These are phyloP conservation scores for Thamnophis sirtalis DNA, from an alignment of 2,113 vertebrate species.

Conservation along the genomic window DNA sequence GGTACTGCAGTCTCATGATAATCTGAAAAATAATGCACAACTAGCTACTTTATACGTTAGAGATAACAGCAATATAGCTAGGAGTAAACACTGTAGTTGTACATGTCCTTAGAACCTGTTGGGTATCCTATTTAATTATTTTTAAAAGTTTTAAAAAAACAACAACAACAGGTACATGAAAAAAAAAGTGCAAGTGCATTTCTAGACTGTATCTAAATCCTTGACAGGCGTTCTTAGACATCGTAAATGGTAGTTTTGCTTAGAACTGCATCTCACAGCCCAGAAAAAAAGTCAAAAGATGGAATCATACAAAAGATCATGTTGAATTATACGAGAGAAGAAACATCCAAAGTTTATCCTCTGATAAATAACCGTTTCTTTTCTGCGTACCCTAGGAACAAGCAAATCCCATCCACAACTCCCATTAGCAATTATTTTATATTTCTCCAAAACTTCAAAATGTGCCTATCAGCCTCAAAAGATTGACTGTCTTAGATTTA, in stretches of 20 bases:
- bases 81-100: not conserved
- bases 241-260: not conserved
- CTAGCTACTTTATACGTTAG: not conserved
- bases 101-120: not conserved
- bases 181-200: not conserved
- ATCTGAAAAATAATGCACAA: conserved; percentile 67
- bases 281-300: not conserved
- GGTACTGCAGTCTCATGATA: conserved; percentile 61
- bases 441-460: not conserved
- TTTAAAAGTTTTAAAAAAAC: not conserved
- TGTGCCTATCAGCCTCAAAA: not conserved
- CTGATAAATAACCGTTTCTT: not conserved
- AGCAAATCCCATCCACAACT: not conserved
- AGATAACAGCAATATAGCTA: not conserved
- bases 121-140: not conserved
- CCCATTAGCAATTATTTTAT: not conserved
- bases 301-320: not conserved
- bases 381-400: not conserved
- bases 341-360: not conserved
- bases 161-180: not conserved
- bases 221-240: not conserved
- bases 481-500: not conserved
- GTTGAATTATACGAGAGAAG: not conserved
- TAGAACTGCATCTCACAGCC: not conserved
- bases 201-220: not conserved